These are phyloP conservation scores for Agonopterix subpropinquella DNA, from an alignment of 2,888 invertebrate species.

Conservation along the genomic window DNA sequence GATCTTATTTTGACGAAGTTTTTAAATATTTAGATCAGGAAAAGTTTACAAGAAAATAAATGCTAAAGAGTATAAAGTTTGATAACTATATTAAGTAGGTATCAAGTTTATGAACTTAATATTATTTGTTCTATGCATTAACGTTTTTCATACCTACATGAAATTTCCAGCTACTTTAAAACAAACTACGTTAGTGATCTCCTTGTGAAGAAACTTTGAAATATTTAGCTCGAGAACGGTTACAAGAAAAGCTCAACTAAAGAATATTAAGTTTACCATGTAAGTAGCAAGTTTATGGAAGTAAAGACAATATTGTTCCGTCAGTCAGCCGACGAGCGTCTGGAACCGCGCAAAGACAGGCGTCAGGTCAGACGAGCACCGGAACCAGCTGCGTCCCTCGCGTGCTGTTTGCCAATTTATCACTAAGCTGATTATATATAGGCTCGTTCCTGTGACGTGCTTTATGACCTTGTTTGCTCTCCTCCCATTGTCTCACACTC, in stretches of 20 bases:
- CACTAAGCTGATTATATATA: conserved; percentile 75
- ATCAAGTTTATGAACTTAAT: too few species aligned
- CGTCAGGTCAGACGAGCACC: conserved; percentile 19
- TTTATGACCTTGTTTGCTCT: conserved; percentile 68
- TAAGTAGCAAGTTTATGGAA: neutral
- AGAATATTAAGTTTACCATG: too few species aligned
- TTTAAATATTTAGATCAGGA: too few species aligned
- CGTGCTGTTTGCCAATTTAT: conserved; percentile 75
- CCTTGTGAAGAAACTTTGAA: too few species aligned
- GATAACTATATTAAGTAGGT: too few species aligned
- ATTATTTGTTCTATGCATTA: too few species aligned
- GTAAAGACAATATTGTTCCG: conserved; percentile 14
- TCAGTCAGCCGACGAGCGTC: conserved; percentile 9
- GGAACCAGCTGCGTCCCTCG: conserved; percentile 71
- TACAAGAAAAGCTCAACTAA: neutral
- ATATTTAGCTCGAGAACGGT: conserved; percentile 17
- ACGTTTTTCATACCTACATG: neutral
- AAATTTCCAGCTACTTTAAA: too few species aligned
- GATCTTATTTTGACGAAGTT: too few species aligned
- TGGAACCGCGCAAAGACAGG: conserved; percentile 15
- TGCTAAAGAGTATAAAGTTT: too few species aligned
- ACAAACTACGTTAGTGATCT: too few species aligned
- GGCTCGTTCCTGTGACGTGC: conserved; percentile 65
- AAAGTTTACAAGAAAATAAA: too few species aligned
- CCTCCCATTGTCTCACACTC: conserved; percentile 54